Conservation (phyloP, 2,797 vertebrate species). For the Epinephelus malabaricus region DNA sequence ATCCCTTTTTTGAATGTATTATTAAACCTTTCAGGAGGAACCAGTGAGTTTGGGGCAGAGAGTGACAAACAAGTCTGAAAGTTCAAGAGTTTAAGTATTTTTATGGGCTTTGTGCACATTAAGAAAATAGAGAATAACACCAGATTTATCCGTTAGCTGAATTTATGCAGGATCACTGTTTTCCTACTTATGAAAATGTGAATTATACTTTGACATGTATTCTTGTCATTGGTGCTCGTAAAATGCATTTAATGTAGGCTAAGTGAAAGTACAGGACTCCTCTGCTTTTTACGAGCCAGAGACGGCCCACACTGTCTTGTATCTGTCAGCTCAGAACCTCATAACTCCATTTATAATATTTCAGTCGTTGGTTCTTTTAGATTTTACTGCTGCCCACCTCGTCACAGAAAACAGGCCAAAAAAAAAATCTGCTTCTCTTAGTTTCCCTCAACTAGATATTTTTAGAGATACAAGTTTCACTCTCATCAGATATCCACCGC, state of each 20-base stretch:
- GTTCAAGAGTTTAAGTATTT: not conserved
- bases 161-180: not conserved
- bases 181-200: not conserved
- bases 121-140: not conserved
- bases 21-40: no score
- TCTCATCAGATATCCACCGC: conserved; percentile 4
- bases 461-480: not conserved
- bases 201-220: not conserved
- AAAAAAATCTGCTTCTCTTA: conserved; percentile 21
- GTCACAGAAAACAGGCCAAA: conserved; percentile 7
- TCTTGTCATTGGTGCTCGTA: not conserved
- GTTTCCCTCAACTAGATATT: not conserved
- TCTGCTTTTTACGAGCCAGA: conserved; percentile 7
- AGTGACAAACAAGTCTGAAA: not conserved
- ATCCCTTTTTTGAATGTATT: no score
- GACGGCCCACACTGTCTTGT: not conserved
- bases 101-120: not conserved
- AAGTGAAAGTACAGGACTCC: not conserved
- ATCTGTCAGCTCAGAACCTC: not conserved
- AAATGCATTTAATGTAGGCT: not conserved
- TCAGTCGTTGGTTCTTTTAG: not conserved
- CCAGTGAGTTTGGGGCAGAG: not conserved
- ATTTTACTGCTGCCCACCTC: not conserved
- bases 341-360: conserved; percentile 1
- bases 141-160: not conserved